phyloP scores from a whole-genome alignment of 2,113 vertebrate genomes.

The Argyrosomus japonicus region DNA sequence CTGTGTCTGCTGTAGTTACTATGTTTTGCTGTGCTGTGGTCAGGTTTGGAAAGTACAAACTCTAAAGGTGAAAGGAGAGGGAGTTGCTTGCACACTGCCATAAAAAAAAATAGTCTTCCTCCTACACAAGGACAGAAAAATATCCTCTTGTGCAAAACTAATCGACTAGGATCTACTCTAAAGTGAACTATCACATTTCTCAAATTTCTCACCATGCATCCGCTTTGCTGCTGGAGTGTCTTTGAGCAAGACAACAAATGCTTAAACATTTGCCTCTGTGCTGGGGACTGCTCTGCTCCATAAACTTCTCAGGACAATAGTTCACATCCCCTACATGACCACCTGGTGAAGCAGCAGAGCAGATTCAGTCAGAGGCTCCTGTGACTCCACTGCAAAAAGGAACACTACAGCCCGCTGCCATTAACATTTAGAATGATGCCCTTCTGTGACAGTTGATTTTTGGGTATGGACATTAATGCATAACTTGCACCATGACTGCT shows the following conservation, averaged over 20 bases:
- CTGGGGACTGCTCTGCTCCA: too few relatives aligned
- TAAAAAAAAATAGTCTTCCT: neutral
- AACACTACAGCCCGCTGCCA: too few relatives aligned
- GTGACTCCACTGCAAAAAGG: too few relatives aligned
- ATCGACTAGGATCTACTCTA: neutral
- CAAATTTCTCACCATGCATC: neutral
- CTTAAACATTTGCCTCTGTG: neutral
- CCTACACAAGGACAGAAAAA: neutral
- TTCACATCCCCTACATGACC: too few relatives aligned
- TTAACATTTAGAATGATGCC: too few relatives aligned
- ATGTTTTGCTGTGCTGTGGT: neutral
- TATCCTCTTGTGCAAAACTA: neutral
- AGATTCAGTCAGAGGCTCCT: too few relatives aligned
- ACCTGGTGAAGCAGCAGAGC: too few relatives aligned
- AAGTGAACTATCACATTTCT: neutral
- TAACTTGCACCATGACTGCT: too few relatives aligned
- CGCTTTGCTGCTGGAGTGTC: neutral
- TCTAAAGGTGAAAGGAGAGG: neutral
- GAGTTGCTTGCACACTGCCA: neutral
- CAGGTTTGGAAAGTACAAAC: neutral
- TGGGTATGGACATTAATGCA: too few relatives aligned
- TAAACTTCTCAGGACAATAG: too few relatives aligned
- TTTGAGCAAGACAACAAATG: neutral
- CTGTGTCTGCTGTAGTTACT: neutral
- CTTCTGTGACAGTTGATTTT: too few relatives aligned